Conservation (phyloP, 2,113 vertebrate species). For the Lanius collurio region DNA sequence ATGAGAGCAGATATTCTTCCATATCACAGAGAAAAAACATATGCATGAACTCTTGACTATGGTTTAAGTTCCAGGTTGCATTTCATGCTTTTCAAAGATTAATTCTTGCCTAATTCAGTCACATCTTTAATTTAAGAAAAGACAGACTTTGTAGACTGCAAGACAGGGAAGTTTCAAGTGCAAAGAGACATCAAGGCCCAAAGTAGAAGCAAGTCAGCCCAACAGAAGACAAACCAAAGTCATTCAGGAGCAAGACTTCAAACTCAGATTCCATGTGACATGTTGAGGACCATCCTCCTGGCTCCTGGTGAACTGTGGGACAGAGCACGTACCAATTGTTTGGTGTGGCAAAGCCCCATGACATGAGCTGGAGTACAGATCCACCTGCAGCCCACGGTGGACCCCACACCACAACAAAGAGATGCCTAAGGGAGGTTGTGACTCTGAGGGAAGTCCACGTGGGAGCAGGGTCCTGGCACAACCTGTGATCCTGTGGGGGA, state of each 20-base stretch:
- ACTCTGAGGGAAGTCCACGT: accelerated
- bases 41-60: accelerated
- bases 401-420: neutral
- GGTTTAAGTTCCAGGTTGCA: neutral
- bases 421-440: neutral
- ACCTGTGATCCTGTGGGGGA: neutral
- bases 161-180: neutral
- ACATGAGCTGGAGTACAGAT: accelerated
- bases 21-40: neutral
- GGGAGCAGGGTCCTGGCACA: neutral
- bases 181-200: accelerated
- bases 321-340: accelerated
- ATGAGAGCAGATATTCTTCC: neutral
- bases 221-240: neutral
- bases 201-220: neutral
- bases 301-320: neutral
- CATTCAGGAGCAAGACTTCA: neutral
- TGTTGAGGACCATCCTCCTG: neutral
- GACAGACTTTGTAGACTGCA: neutral
- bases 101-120: neutral
- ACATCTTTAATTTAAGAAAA: neutral
- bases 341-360: neutral
- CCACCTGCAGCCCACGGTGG: neutral
- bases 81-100: neutral
- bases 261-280: neutral